These are phyloP conservation scores for Troides aeacus DNA, from an alignment of 2,888 invertebrate species.

Conservation along the genomic window DNA sequence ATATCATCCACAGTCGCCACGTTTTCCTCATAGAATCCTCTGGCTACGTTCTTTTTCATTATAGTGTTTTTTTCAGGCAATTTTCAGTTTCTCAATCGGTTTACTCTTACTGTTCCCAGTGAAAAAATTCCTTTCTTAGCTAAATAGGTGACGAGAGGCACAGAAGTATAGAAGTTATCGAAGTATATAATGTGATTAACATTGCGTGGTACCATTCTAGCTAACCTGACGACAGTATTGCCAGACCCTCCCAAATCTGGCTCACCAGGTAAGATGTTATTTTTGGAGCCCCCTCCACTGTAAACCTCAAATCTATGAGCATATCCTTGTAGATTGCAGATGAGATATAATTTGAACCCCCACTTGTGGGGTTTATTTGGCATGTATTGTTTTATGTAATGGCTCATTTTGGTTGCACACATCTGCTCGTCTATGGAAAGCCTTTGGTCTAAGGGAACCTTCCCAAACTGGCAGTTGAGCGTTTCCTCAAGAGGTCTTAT, in stretches of 20 bases:
- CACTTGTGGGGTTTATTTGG: no score
- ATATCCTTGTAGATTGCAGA: no score
- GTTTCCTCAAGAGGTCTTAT: not conserved
- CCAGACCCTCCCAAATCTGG: no score
- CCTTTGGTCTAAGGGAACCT: conserved; percentile 41
- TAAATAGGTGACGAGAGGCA: conserved; percentile 31
- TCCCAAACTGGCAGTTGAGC: conserved; percentile 27
- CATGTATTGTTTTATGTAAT: no score
- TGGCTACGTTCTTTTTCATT: conserved; percentile 42
- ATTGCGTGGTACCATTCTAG: no score
- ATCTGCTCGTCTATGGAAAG: conserved; percentile 44
- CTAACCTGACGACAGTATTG: no score
- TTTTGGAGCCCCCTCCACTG: no score
- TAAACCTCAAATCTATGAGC: no score
- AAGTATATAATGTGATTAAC: no score
- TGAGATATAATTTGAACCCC: no score
- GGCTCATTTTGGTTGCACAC: conserved; percentile 9
- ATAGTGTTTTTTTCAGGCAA: conserved; percentile 39
- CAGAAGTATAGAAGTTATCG: no score
- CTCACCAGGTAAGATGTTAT: no score
- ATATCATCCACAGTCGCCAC: conserved; percentile 41
- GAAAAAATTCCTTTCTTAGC: conserved; percentile 40
- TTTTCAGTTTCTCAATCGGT: conserved; percentile 42
- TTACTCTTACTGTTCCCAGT: conserved; percentile 38
- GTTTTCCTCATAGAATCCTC: conserved; percentile 41